Evolutionary conservation across 2,113 vertebrate species (phyloP).

Genomic region (Pampusana beccarii): DNA sequence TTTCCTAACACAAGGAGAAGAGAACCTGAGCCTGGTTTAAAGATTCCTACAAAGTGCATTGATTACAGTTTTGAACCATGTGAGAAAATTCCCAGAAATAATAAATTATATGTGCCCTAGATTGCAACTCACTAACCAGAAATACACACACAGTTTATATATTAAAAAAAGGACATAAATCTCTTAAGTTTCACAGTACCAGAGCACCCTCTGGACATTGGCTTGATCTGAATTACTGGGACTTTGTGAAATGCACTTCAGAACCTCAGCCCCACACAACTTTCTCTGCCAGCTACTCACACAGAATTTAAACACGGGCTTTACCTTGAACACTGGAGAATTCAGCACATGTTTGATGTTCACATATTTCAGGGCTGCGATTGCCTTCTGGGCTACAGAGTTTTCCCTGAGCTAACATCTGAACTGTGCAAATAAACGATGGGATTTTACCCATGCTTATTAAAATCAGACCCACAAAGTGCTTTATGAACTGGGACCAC

Average conservation of each 20-base stretch:
- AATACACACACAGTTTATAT: not conserved
- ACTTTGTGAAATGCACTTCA: not conserved
- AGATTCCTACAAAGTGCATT: not conserved
- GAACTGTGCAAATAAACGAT: not conserved
- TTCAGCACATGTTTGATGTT: not conserved
- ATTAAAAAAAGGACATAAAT: not conserved
- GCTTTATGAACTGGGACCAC: not conserved
- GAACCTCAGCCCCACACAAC: not conserved
- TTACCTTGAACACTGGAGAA: not conserved
- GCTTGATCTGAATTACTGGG: not conserved
- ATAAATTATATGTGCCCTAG: not conserved
- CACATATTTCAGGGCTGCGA: not conserved
- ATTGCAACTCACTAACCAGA: not conserved
- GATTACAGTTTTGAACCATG: not conserved
- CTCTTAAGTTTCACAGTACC: not conserved
- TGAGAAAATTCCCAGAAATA: not conserved
- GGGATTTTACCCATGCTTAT: not conserved
- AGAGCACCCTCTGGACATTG: not conserved
- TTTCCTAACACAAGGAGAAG: not conserved
- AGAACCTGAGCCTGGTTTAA: not conserved
- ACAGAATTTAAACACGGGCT: not conserved
- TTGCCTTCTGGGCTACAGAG: not conserved
- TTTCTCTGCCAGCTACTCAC: not conserved
- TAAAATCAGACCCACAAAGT: not conserved
- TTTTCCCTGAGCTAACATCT: not conserved